Evolutionary conservation across 2,888 invertebrate species (phyloP).

Genomic region (Standfussiana lucernea): DNA sequence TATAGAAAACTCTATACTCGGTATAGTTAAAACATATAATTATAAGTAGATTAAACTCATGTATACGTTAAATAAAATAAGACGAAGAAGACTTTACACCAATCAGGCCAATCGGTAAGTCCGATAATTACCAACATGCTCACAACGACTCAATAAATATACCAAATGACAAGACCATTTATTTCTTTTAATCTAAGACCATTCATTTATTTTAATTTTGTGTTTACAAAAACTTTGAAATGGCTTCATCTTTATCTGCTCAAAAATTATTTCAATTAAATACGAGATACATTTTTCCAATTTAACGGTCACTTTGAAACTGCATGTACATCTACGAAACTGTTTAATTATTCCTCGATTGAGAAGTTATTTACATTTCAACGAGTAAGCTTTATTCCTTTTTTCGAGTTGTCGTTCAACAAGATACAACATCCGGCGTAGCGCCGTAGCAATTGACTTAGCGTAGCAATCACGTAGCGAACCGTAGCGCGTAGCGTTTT

Average conservation of each 20-base stretch:
- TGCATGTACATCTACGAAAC: conserved; percentile 7
- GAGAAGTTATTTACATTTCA: conserved; percentile 28
- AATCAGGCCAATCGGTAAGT: neutral
- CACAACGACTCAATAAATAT: neutral
- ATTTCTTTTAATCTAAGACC: no score
- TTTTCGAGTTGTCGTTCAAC: conserved; percentile 28
- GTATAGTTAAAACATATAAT: neutral
- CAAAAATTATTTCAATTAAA: conserved; percentile 37
- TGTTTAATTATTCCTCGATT: conserved; percentile 11
- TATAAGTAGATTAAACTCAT: neutral
- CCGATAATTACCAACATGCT: conserved; percentile 1
- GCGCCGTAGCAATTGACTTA: conserved; percentile 56
- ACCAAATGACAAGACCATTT: conserved; percentile 3
- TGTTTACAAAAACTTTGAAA: conserved; percentile 24
- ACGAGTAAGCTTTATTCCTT: conserved; percentile 26
- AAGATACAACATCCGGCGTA: conserved; percentile 40
- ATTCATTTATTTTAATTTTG: conserved; percentile 4
- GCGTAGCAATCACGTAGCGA: conserved; percentile 66
- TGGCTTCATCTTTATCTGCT: conserved; percentile 2
- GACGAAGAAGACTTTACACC: neutral
- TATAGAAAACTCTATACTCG: no score
- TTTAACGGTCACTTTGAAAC: conserved; percentile 11
- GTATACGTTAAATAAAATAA: neutral
- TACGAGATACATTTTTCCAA: neutral
- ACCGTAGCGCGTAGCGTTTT: conserved; percentile 55